phyloP scores from a whole-genome alignment of 2,888 invertebrate genomes.

The Toxonevra muliebris region DNA sequence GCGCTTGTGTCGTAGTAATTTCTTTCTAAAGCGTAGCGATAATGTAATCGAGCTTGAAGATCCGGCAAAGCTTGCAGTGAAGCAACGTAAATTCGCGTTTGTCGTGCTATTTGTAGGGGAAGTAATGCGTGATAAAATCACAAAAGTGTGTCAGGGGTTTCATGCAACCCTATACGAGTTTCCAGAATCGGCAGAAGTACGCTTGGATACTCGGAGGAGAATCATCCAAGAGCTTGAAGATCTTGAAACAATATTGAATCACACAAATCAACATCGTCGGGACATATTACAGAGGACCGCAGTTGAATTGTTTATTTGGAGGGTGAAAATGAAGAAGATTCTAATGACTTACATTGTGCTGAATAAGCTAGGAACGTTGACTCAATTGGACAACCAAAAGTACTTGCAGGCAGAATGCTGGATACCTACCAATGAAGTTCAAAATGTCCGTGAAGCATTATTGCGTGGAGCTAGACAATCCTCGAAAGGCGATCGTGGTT shows the following conservation, averaged over 20 bases:
- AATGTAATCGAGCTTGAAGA: constrained; percentile 87
- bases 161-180: constrained; percentile 86
- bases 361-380: constrained; percentile 88
- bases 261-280: constrained; percentile 80
- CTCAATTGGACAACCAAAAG: constrained; percentile 72
- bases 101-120: constrained; percentile 81
- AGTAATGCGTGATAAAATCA: constrained; percentile 77
- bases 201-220: constrained; percentile 77
- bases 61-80: constrained; percentile 70
- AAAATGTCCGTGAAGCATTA: constrained; percentile 78
- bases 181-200: constrained; percentile 77
- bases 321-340: constrained; percentile 80
- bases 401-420: constrained; percentile 89
- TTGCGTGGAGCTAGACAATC: constrained; percentile 79
- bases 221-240: constrained; percentile 81
- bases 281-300: constrained; percentile 68
- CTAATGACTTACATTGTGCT: constrained; percentile 90
- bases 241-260: constrained; percentile 75
- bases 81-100: constrained; percentile 79
- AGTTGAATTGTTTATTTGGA: constrained; percentile 70
- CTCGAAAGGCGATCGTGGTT: constrained; percentile 73
- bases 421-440: constrained; percentile 77
- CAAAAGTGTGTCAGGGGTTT: constrained; percentile 86
- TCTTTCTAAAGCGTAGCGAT: constrained; percentile 89
- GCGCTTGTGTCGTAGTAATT: constrained; percentile 95